These are phyloP conservation scores for Parasteatoda lunata DNA, from an alignment of 2,888 invertebrate species.

Conservation along the genomic window DNA sequence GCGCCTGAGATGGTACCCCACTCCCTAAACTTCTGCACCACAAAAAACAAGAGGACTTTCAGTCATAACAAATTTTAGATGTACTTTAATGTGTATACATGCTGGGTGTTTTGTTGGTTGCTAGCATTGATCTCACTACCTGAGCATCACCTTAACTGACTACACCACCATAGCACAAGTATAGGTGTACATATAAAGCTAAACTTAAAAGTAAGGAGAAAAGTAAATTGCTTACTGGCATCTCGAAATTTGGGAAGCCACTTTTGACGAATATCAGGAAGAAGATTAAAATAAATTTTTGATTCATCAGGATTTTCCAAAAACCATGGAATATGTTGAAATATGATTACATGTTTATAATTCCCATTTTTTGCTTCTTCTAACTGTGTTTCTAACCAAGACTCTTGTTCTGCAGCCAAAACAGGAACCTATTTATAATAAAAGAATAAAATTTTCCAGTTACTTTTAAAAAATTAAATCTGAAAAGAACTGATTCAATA, in stretches of 20 bases:
- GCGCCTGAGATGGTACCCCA: no score
- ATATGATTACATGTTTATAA: constrained; percentile 74
- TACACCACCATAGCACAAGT: no score
- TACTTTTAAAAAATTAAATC: no score
- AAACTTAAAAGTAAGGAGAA: no score
- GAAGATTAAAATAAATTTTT: constrained; percentile 74
- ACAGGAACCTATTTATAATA: constrained; percentile 71
- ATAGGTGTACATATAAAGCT: neutral
- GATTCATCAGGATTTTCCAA: constrained; percentile 73
- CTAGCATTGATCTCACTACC: no score
- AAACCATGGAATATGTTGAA: constrained; percentile 77
- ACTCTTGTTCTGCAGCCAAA: constrained; percentile 74
- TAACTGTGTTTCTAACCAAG: constrained; percentile 75
- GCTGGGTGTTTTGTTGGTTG: no score
- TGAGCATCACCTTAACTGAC: no score
- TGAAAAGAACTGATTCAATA: no score
- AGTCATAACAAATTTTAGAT: no score
- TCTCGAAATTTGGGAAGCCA: constrained; percentile 74
- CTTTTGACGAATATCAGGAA: constrained; percentile 71
- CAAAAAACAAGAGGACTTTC: no score
- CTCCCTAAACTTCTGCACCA: no score
- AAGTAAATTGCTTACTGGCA: constrained; percentile 73
- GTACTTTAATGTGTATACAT: no score
- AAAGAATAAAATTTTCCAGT: neutral
- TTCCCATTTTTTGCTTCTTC: constrained; percentile 69